Evolutionary conservation across 2,113 vertebrate species (phyloP), one percentile per base, ranked within the genome.

Genomic region (Notarius lentiginosus): DNA sequence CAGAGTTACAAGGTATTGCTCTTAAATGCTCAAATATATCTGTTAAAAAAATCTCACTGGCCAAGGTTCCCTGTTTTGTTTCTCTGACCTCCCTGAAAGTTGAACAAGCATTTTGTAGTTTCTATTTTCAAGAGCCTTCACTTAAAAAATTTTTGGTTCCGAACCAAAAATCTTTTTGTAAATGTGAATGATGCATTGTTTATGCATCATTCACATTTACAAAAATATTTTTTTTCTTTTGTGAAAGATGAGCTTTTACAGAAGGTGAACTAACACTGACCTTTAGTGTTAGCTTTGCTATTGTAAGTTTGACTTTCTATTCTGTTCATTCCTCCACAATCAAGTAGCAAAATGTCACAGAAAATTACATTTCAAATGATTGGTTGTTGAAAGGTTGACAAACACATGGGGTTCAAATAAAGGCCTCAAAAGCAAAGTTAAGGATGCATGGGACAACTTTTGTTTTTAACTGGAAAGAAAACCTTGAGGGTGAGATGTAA

Each of bases 341-440:
- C 84, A 85, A 51, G 75, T 34, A 51, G 75, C 60, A 24, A 85
- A 85, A 85, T 77, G 58, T 63, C 60, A 63, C 47, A 7, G 73
- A 66, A 79, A 79, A 85, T 85, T 51, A 79, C 75, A 27, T 86
- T 53, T 2, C 49, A 68, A 86, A 80, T 86, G 30, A 80, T 58
- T 86, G 84, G 61, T 86, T 80, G 63, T 66, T 41, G 14, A 11
- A 34, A 66, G 58, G 11, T 18, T 20, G 53, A 51, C 61, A 86
- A 79, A 86, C 51, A 86, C 14, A 85, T 20, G 56, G 63, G 56
- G 56, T 76, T 58, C 9, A 51, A 76, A 61, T 51, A 56, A 51
- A 41, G 83, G 53, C 66, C 58, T 63, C 34, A 53, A 55, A 47
- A 34, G 76, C 22, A 58, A 86, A 58, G 51, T 53, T 63, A 53